phyloP scores from a whole-genome alignment of 2,797 vertebrate genomes.

The Trematomus bernacchii region DNA sequence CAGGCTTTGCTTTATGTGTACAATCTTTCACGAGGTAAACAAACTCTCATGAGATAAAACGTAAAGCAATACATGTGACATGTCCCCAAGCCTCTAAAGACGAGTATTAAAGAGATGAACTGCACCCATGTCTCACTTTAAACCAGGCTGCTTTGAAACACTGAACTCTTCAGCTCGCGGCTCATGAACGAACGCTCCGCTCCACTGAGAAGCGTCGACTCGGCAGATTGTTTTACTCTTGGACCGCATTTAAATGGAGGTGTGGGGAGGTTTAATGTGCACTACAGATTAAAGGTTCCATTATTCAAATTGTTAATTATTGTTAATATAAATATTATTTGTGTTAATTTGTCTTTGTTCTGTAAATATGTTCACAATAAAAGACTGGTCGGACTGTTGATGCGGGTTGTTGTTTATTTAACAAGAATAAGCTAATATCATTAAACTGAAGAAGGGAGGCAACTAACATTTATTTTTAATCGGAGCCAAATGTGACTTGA shows the following conservation, averaged over 20 bases:
- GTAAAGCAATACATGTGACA: constrained; percentile 31
- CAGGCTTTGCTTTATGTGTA: constrained; percentile 17
- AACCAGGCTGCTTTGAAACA: constrained; percentile 46
- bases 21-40: background rate
- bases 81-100: background rate
- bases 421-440: background rate
- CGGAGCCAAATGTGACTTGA: background rate
- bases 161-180: constrained; percentile 7
- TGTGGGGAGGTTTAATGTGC: constrained; percentile 69
- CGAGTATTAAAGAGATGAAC: background rate
- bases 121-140: background rate
- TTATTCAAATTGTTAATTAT: constrained; percentile 59
- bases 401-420: background rate
- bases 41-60: constrained; percentile 4
- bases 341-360: constrained; percentile 68
- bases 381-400: constrained; percentile 82
- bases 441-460: background rate
- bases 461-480: background rate
- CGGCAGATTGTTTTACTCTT: constrained; percentile 42
- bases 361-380: constrained; percentile 80
- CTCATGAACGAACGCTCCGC: constrained; percentile 28
- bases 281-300: constrained; percentile 75
- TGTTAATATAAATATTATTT: constrained; percentile 53
- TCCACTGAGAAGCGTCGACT: constrained; percentile 32
- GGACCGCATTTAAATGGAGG: constrained; percentile 61